These are phyloP conservation scores for Callorhinus ursinus DNA, from an alignment of 2,113 vertebrate genomes.

Conservation along the genomic window DNA sequence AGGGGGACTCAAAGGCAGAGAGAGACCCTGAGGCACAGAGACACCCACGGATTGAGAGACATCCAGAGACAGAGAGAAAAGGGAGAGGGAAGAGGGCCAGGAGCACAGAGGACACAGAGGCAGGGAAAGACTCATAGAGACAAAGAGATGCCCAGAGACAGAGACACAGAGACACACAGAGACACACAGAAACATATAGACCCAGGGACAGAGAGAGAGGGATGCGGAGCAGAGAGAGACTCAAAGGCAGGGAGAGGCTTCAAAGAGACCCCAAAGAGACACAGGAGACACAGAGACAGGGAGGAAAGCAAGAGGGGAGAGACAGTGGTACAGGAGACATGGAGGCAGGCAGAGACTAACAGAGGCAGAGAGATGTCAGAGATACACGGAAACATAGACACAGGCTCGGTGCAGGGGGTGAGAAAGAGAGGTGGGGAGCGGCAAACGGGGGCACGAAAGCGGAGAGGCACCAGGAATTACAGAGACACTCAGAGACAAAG, in stretches of 20 bases:
- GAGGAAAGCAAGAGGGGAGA: not conserved
- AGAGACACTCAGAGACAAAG: slow-evolving; percentile 72
- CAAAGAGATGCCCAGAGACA: slow-evolving; percentile 80
- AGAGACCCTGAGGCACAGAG: slow-evolving; percentile 20
- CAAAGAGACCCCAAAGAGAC: slow-evolving; percentile 80
- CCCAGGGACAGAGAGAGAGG: slow-evolving; percentile 77
- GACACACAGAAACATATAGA: slow-evolving; percentile 65
- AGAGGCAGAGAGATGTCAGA: slow-evolving; percentile 82
- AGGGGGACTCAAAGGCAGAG: not conserved
- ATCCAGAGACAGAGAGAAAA: not conserved
- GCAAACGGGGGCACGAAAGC: slow-evolving; percentile 75
- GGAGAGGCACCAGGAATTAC: slow-evolving; percentile 79
- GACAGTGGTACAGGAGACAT: slow-evolving; percentile 44
- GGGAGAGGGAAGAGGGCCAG: not conserved
- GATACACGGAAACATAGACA: slow-evolving; percentile 65
- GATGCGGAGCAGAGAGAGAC: slow-evolving; percentile 76
- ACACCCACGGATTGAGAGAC: slow-evolving; percentile 61
- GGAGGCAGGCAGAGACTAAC: slow-evolving; percentile 83
- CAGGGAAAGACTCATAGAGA: slow-evolving; percentile 83
- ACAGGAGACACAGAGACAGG: slow-evolving; percentile 77
- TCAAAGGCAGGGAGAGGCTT: slow-evolving; percentile 78
- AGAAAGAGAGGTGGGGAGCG: slow-evolving; percentile 73
- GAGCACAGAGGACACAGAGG: slow-evolving; percentile 77
- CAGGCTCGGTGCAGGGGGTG: slow-evolving; percentile 68
- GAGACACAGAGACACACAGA: slow-evolving; percentile 83